These are phyloP conservation scores for Phylloscopus trochilus DNA, from an alignment of 2,113 vertebrate genomes.

Conservation along the genomic window DNA sequence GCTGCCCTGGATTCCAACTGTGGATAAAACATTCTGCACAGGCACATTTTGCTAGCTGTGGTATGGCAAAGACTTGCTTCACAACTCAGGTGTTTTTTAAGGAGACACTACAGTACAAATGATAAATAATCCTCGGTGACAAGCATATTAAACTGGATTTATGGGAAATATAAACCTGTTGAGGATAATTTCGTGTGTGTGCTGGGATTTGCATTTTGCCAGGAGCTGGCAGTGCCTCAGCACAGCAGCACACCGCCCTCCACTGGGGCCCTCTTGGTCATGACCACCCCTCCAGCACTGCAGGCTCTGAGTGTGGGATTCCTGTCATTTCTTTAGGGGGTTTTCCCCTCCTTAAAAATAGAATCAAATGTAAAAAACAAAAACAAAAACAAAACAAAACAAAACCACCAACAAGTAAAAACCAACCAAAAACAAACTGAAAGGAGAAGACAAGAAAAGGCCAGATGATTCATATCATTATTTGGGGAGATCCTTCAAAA, in stretches of 20 bases:
- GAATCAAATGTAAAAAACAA: not conserved
- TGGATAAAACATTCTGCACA: not conserved
- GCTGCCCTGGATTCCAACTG: not conserved
- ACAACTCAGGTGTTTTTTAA: not conserved
- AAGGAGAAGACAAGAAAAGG: not conserved
- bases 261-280: not conserved
- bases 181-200: not conserved
- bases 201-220: not conserved
- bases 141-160: not conserved
- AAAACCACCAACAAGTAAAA: not conserved
- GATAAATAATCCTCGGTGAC: not conserved
- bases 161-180: not conserved
- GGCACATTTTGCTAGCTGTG: not conserved
- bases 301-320: not conserved
- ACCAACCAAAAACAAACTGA: not conserved
- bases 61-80: not conserved
- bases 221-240: not conserved
- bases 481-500: not conserved
- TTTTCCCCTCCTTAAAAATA: not conserved
- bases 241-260: constrained; percentile 36
- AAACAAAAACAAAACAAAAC: too few species aligned
- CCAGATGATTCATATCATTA: not conserved
- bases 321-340: not conserved
- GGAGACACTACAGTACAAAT: not conserved
- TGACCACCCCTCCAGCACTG: accelerated